phyloP scores from a whole-genome alignment of 2,888 invertebrate genomes.

The Nesidiocoris tenuis region DNA sequence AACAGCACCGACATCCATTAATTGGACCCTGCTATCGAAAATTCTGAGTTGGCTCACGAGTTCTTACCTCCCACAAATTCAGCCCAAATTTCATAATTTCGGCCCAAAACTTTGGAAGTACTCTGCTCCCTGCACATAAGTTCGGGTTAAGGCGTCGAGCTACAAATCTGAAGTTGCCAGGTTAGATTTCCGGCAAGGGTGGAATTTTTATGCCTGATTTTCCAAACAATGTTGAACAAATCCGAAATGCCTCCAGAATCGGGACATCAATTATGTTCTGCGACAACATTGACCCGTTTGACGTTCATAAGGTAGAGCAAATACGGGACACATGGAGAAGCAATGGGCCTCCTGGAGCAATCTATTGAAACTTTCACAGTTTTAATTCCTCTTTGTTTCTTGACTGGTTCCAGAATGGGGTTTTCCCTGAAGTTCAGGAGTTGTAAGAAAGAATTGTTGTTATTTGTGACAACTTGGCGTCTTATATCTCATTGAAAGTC shows the following conservation, averaged over 20 bases:
- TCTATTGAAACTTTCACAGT: constrained; percentile 45
- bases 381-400: constrained; percentile 41
- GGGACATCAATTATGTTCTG: constrained; percentile 53
- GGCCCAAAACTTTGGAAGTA: no score
- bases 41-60: no score
- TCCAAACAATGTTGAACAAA: constrained; percentile 53
- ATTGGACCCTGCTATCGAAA: no score
- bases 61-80: no score
- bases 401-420: constrained; percentile 44
- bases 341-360: constrained; percentile 50
- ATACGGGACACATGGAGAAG: constrained; percentile 52
- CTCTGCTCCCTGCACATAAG: no score
- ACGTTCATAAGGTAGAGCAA: constrained; percentile 53
- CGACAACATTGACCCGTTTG: constrained; percentile 53
- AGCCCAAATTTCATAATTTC: no score
- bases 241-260: constrained; percentile 52
- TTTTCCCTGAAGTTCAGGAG: constrained; percentile 38
- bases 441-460: constrained; percentile 49
- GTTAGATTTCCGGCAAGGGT: no score
- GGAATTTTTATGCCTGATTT: no score
- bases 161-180: no score
- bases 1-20: no score
- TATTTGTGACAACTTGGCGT: constrained; percentile 53
- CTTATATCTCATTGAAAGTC: constrained; percentile 50
- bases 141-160: no score